Evolutionary conservation across 1,140 invertebrate species (phyloP), one percentile per base, ranked within the genome.

Genomic region (Copidosoma floridanum): DNA sequence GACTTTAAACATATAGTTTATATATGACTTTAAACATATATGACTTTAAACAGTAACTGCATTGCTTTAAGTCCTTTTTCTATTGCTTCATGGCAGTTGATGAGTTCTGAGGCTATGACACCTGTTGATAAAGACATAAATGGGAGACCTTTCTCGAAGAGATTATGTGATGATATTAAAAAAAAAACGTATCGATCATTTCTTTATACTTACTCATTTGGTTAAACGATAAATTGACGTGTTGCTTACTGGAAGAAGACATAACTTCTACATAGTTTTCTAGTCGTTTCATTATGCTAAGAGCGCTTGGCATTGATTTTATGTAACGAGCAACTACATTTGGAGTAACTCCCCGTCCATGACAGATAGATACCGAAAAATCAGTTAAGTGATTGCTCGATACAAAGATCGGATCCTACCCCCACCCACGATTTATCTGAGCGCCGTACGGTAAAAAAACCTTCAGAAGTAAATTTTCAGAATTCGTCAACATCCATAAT

Each of bases 371-470:
- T 64, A 43, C 73, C 74, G 18, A 77, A 44, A 44, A 61, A 67
- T 51, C 62, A 43, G 58, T 72, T 72, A 20, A 71, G 47, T 1
- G 64, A 64, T 51, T 75, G 70, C 48, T 76, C 68, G 38, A 76
- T 75, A 11, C 65, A 64, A 54, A 75, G 64, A 62, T 78, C 74
- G 12, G 64, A 54, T 41, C 67, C 74, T 3, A 70, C 50, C 0
- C 73, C 73, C 44, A 57, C 59, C 69, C 69, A 77, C 46, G 68
- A 71, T 57, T 68, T 70, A 40, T 75, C 66, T 29, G 53, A 48
- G 24, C 60, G 18, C 20, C 48, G 23, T 29, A 76, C 68, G 5
- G 74, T 72, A 61, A 75, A 76, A 44, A 44, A 70, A 37, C 69
- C 67, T 10, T 54, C 41, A 43, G 35, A n/a, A 24, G 65, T 66